A percentile compares a stretch with the other conserved stretches of the same genome.
These are phyloP conservation scores for Momotus momota DNA, from an alignment of 2,797 vertebrate genomes.

Conservation along the genomic window DNA sequence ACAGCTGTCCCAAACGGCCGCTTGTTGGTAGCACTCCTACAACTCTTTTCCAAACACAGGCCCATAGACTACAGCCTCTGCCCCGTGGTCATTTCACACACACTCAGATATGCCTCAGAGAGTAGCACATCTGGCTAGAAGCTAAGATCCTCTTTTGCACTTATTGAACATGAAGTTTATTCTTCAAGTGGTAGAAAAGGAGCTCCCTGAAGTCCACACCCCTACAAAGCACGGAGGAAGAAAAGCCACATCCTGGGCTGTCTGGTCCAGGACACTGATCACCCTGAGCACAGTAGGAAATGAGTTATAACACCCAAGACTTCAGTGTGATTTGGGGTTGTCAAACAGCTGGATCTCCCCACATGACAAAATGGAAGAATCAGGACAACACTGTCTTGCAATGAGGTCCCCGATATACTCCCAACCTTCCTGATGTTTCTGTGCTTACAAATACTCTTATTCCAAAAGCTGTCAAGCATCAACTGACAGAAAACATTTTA, in stretches of 20 bases:
- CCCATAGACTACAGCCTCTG: background rate
- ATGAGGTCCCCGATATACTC: background rate
- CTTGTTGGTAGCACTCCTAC: background rate
- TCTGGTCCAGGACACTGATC: background rate
- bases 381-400: background rate
- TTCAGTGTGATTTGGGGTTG: background rate
- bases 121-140: background rate
- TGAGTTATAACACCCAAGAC: background rate
- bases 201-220: background rate
- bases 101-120: background rate
- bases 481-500: background rate
- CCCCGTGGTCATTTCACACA: background rate
- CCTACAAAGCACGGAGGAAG: background rate
- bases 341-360: background rate
- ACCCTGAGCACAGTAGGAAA: background rate
- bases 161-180: background rate
- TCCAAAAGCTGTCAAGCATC: background rate
- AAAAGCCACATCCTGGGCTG: background rate
- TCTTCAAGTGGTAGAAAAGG: background rate
- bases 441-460: background rate
- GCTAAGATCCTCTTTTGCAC: background rate
- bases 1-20: background rate
- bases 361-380: background rate
- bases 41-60: background rate
- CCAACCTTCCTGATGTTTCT: background rate